Evolutionary conservation across 2,113 vertebrate species (phyloP).

Genomic region (Syngnathus floridae): DNA sequence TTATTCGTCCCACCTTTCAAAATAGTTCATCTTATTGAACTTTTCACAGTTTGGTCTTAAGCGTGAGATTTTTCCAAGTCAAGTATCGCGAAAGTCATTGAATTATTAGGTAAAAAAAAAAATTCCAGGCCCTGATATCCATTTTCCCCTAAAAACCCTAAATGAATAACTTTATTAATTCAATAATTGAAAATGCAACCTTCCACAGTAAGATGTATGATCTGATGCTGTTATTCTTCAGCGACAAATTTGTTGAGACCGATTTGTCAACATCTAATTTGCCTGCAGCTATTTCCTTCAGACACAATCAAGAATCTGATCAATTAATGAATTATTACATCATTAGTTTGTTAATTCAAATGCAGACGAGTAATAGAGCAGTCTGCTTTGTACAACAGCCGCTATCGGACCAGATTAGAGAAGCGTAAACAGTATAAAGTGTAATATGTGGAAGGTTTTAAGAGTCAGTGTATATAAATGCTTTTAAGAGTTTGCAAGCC

Average conservation of each 20-base stretch:
- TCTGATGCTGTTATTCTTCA: no score
- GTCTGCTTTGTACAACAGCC: neutral
- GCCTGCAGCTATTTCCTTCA: no score
- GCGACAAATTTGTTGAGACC: no score
- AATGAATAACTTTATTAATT: no score
- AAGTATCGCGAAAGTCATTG: neutral
- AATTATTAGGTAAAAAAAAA: neutral
- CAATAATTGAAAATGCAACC: no score
- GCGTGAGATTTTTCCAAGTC: neutral
- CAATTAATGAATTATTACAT: no score
- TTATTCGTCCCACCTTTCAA: neutral
- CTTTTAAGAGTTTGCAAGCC: constrained; percentile 15
- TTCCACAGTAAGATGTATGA: no score
- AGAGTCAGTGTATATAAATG: constrained; percentile 6
- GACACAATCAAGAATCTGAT: no score
- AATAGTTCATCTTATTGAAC: neutral
- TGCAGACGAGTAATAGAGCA: neutral
- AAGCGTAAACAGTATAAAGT: constrained; percentile 3
- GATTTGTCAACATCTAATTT: no score
- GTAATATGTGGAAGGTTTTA: neutral
- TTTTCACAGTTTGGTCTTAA: neutral
- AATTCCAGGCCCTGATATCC: neutral
- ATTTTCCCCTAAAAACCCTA: no score
- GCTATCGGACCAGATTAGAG: neutral
- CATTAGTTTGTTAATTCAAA: no score